Evolutionary conservation across 2,888 invertebrate species (phyloP).

Genomic region (Liodrosophila aerea): DNA sequence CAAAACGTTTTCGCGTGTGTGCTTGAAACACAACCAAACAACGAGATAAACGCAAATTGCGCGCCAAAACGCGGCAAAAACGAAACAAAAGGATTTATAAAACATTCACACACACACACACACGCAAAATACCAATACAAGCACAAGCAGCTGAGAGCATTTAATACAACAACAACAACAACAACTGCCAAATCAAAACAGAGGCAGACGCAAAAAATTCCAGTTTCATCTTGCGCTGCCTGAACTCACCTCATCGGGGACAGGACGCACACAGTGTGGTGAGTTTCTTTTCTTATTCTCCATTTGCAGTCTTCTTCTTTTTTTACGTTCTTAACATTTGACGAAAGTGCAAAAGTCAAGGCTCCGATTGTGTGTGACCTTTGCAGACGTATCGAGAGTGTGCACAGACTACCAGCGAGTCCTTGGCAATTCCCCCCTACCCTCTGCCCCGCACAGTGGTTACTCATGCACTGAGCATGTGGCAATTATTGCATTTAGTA

Average conservation of each 20-base stretch:
- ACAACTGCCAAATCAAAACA: slow-evolving; percentile 63
- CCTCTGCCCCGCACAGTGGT: slow-evolving; percentile 44
- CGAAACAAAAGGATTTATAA: slow-evolving; percentile 68
- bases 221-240: slow-evolving; percentile 50
- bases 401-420: slow-evolving; percentile 24
- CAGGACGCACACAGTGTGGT: slow-evolving; percentile 60
- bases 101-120: slow-evolving; percentile 33
- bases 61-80: slow-evolving; percentile 64
- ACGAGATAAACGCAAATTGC: slow-evolving; percentile 56
- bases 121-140: slow-evolving; percentile 35
- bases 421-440: slow-evolving; percentile 56
- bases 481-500: slow-evolving; percentile 6
- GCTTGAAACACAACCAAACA: slow-evolving; percentile 19
- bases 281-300: slow-evolving; percentile 50
- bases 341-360: slow-evolving; percentile 75
- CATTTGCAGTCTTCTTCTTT: slow-evolving; percentile 4
- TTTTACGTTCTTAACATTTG: slow-evolving; percentile 46
- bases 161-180: slow-evolving; percentile 30
- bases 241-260: slow-evolving; percentile 36
- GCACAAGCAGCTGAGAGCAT: slow-evolving; percentile 55
- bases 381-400: slow-evolving; percentile 56
- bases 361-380: slow-evolving; percentile 64
- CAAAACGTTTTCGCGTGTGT: slow-evolving; percentile 58
- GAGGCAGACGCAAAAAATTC: slow-evolving; percentile 48
- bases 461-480: neutral